Conservation (phyloP, 2,888 invertebrate genomes). For the Leptopilina myrica region DNA sequence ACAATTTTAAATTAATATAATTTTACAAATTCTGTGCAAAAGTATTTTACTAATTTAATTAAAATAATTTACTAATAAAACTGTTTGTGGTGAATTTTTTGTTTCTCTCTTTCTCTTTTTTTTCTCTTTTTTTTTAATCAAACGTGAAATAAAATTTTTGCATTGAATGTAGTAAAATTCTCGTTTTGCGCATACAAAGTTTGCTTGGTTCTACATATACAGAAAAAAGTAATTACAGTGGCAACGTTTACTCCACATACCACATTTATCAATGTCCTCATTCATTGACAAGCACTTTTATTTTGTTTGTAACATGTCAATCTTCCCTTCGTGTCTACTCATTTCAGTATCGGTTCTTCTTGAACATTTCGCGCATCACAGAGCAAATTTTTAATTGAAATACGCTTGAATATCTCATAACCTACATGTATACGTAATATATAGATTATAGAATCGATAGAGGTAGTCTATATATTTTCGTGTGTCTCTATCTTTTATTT, state of each 20-base stretch:
- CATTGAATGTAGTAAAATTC: conserved; percentile 31
- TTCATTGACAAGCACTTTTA: conserved; percentile 53
- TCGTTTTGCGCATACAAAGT: conserved; percentile 5
- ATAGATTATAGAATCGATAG: too few species aligned
- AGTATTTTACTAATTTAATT: too few species aligned
- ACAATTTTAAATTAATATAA: too few species aligned
- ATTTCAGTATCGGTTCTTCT: conserved; percentile 40
- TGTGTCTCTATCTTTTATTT: too few species aligned
- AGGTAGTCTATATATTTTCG: too few species aligned
- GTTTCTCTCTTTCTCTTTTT: too few species aligned
- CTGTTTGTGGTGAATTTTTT: too few species aligned
- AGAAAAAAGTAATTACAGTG: conserved; percentile 42
- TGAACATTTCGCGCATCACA: background rate
- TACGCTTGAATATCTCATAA: background rate
- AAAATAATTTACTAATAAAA: background rate
- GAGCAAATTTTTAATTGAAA: conserved; percentile 13
- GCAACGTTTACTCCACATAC: conserved; percentile 40
- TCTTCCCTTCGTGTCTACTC: conserved; percentile 39
- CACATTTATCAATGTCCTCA: conserved; percentile 58
- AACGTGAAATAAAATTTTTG: conserved; percentile 31
- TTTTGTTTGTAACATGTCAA: conserved; percentile 42
- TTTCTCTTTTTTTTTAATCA: background rate
- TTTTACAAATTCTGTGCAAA: too few species aligned
- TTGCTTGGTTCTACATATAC: background rate
- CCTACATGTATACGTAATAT: too few species aligned